Evolutionary conservation across 2,113 vertebrate species (phyloP), one percentile per base, ranked within the genome.

Genomic region (Galemys pyrenaicus): DNA sequence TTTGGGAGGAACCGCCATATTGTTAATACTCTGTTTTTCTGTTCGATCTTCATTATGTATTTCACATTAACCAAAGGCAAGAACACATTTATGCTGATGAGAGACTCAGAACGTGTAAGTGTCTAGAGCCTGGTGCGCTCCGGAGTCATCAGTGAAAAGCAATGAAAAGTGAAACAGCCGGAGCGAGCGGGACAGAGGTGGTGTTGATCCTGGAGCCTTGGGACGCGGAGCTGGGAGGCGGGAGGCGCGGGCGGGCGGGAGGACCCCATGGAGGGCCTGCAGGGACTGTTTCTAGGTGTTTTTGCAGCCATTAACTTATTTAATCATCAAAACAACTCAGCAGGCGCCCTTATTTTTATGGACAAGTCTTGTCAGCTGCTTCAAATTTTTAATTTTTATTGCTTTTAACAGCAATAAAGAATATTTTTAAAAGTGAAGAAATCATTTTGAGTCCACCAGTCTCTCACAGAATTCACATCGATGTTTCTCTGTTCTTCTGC

Each of bases 301-400:
- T 96, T 71, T 95, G 75, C 65, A 87, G 80, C 94, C 94, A 96
- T 94, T 96, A 84, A 95, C 84, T 94, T 95, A 95, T 58, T 94
- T 96, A 87, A 93, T 95, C 95, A 92, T 77, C 95, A 94, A 80
- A 95, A 95, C 92, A 94, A 56, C 94, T 35, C 95, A 96, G 94
- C 95, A 87, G 80, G 94, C 71, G 39, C 62, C 62, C 89, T 89
- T 92, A 85, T 92, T 96, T 96, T 96, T 96, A 91, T 92, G 83
- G 90, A 89, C 90, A 87, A 93, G 64, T 94, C 87, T 95, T 96
- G 77, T 97, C 90, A 96, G 35, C 71, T 94, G 73, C 84, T 96
- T 94, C 49, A 65, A 75, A 96, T 54, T 89, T 94, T 87, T 84
- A 84, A 94, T 94, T 94, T 92, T 78, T 80, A 77, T 90, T 96